These are phyloP conservation scores for Bungarus multicinctus DNA, from an alignment of 2,113 vertebrate species.

Conservation along the genomic window DNA sequence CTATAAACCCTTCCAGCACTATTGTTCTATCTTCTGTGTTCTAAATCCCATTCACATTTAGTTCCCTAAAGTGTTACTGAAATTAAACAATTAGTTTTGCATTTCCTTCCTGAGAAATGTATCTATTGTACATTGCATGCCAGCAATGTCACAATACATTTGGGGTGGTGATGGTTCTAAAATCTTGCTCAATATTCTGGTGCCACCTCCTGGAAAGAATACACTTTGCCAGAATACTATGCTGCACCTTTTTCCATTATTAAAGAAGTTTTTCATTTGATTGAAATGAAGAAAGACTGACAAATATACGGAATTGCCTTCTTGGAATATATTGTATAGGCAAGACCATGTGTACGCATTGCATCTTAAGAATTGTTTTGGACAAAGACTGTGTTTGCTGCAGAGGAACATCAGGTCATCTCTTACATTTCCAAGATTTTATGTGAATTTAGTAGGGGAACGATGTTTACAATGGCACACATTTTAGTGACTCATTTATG, in stretches of 20 bases:
- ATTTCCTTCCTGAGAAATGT: neutral
- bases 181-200: slow-evolving; percentile 35
- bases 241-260: neutral
- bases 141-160: neutral
- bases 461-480: neutral
- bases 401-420: neutral
- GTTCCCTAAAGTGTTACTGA: slow-evolving; percentile 25
- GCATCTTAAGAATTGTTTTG: neutral
- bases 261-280: slow-evolving; percentile 8
- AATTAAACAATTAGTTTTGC: slow-evolving; percentile 9
- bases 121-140: neutral
- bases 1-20: neutral
- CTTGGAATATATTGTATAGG: neutral
- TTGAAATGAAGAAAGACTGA: neutral
- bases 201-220: slow-evolving; percentile 56
- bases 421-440: neutral
- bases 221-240: neutral
- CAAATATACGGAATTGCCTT: neutral
- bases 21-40: neutral
- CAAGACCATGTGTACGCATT: neutral
- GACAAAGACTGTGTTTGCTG: neutral
- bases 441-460: neutral
- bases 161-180: neutral
- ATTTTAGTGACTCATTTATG: neutral
- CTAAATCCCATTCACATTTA: neutral